Base-by-base conservation (phyloP, 53 echinoderm and acorn worm genomes). In the Holothuria scabra region DNA sequence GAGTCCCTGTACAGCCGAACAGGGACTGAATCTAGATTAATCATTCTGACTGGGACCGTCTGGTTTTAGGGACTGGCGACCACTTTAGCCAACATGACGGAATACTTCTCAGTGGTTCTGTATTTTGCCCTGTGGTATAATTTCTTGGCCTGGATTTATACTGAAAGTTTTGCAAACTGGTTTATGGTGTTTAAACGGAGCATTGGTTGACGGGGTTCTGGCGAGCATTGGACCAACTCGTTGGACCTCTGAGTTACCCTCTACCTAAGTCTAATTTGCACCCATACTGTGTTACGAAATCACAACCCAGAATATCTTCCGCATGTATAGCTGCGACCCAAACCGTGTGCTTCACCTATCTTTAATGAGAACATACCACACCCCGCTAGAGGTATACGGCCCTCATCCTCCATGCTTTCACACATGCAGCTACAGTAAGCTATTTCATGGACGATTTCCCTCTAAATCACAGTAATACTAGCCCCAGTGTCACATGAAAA, bases 361-460 rank as follows among this genome's bases (percentile, higher is more conserved):
- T 67, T 67, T 26, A 74, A 23, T 74, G 74, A 74, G 46, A 74
- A 74, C 19, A 37, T 74, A 66, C 67, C 67, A 66, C 67, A 67
- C 31, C 67, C 67, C 16, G 35, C 21, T 32, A 67, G 34, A 16
- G 33, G 67, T 67, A 67, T 29, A 21, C 30, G 7, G 21, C 67
- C 11, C 31, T 32, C 67, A 67, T 67, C 67, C 16, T 34, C 67
- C 67, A 67, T 67, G 35, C 31, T 28, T 66, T 29, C 67, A 34
- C 29, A 34, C 38, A 67, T 19, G 8, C 35, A 33, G 19, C 13
- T 37, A 10, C 21, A 14, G 6, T 37, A 67, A 67, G 7, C 18
- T 12, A 67, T 67, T 67, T 67, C 67, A 11, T 67, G 29, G 35
- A 33, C 33, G 16, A 31, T 32, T 21, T 37, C 32, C 13, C 14